A percentile compares a stretch with the other conserved stretches of the same genome.
Conservation (phyloP, 2,888 invertebrate genomes). For the Tortrix viridana region DNA sequence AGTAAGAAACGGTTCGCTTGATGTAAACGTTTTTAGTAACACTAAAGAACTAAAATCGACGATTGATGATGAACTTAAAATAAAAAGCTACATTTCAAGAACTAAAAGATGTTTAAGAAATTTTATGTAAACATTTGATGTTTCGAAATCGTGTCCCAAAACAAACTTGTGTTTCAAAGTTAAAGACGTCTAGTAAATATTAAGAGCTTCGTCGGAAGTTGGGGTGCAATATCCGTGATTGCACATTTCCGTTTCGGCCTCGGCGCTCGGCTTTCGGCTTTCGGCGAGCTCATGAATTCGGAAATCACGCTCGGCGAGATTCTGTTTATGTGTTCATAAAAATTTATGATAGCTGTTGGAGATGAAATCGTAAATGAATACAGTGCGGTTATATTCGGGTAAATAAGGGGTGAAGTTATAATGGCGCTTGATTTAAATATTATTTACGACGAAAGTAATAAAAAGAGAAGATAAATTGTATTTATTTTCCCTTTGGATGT, state of each 20-base stretch:
- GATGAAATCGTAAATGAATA: constrained; percentile 34
- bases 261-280: constrained; percentile 25
- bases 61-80: constrained; percentile 2
- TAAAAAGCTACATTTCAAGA: constrained; percentile 3
- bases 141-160: constrained; percentile 31
- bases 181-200: constrained; percentile 36
- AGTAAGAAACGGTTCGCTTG: too few relatives aligned
- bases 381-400: constrained; percentile 23
- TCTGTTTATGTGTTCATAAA: constrained; percentile 38
- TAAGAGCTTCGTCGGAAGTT: constrained; percentile 33
- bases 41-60: background rate
- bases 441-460: background rate
- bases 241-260: constrained; percentile 36
- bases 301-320: constrained; percentile 28
- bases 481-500: background rate
- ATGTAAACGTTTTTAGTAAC: too few relatives aligned
- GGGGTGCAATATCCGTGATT: constrained; percentile 39
- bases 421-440: constrained; percentile 15
- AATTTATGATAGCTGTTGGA: constrained; percentile 27
- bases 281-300: constrained; percentile 37
- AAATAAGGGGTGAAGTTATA: constrained; percentile 29
- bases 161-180: constrained; percentile 35
- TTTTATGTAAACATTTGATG: constrained; percentile 27
- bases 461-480: background rate
- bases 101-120: constrained; percentile 14